phyloP scores from a whole-genome alignment of 2,888 invertebrate species.

The Troides oblongomaculatus region DNA sequence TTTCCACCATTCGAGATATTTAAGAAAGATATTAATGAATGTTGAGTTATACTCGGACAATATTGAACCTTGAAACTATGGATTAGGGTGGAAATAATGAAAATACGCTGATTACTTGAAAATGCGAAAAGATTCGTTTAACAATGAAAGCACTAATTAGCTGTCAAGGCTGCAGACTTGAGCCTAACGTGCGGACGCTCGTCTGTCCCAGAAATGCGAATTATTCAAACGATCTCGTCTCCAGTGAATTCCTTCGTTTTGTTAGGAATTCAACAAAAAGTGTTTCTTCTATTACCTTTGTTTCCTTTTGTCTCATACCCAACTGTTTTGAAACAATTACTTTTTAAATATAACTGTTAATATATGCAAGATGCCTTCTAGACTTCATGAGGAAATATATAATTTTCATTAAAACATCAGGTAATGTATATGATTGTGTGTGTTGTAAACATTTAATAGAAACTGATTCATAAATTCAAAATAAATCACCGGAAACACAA shows the following conservation, averaged over 20 bases:
- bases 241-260: conserved; percentile 73
- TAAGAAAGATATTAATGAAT: conserved; percentile 75
- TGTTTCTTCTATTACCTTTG: conserved; percentile 44
- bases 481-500: conserved; percentile 70
- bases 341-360: no score
- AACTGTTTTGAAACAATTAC: conserved; percentile 6
- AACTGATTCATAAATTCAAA: conserved; percentile 31
- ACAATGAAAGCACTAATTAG: conserved; percentile 78
- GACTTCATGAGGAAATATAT: no score
- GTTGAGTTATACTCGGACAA: conserved; percentile 43
- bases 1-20: conserved; percentile 75
- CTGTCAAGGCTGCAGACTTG: conserved; percentile 73
- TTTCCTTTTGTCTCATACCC: conserved; percentile 40
- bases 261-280: conserved; percentile 51
- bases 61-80: conserved; percentile 45
- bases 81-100: conserved; percentile 43
- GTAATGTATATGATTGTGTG: neutral
- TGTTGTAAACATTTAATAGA: conserved; percentile 2
- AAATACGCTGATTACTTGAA: conserved; percentile 36
- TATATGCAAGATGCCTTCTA: no score
- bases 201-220: conserved; percentile 73
- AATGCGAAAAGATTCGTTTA: conserved; percentile 67
- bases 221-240: conserved; percentile 77
- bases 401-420: no score
- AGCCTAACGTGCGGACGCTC: conserved; percentile 51